phyloP scores from a whole-genome alignment of 2,113 vertebrate genomes.

The Centropus bengalensis region DNA sequence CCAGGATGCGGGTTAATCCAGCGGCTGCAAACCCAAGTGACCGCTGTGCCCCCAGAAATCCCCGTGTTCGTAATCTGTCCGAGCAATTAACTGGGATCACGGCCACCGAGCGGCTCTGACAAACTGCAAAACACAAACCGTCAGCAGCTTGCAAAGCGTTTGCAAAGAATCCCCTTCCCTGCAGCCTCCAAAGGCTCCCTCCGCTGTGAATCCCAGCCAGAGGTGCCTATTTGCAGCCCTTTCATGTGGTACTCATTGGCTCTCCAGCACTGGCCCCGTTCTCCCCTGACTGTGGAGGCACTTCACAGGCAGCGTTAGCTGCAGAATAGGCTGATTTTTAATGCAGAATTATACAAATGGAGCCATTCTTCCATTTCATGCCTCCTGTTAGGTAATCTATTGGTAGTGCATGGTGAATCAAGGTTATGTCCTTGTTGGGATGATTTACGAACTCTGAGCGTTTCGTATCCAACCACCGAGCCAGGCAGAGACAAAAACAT shows the following conservation, averaged over 20 bases:
- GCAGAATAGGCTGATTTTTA: constrained; percentile 69
- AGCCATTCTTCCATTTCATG: constrained; percentile 58
- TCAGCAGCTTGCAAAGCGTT: not conserved
- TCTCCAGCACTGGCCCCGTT: not conserved
- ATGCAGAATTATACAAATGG: constrained; percentile 67
- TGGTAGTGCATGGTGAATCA: constrained; percentile 42
- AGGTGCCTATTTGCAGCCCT: not conserved
- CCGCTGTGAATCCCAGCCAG: not conserved
- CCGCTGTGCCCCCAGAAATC: not conserved
- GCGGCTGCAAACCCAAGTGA: not conserved
- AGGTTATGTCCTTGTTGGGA: constrained; percentile 69
- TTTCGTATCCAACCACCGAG: not conserved
- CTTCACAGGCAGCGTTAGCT: constrained; percentile 18
- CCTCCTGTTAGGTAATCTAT: constrained; percentile 57
- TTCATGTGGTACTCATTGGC: not conserved
- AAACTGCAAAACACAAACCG: not conserved
- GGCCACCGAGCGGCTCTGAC: not conserved
- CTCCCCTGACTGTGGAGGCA: constrained; percentile 8
- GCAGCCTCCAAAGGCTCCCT: not conserved
- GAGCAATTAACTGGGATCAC: not conserved
- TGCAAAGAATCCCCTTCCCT: not conserved
- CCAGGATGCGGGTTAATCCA: not conserved
- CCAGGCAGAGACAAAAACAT: not conserved
- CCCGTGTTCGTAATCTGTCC: not conserved
- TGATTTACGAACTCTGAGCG: constrained; percentile 46